A percentile compares a stretch with the other conserved stretches of the same genome.
These are phyloP conservation scores for Pseudomyrmex cubaensis DNA, from an alignment of 1,140 invertebrate genomes.

Conservation along the genomic window DNA sequence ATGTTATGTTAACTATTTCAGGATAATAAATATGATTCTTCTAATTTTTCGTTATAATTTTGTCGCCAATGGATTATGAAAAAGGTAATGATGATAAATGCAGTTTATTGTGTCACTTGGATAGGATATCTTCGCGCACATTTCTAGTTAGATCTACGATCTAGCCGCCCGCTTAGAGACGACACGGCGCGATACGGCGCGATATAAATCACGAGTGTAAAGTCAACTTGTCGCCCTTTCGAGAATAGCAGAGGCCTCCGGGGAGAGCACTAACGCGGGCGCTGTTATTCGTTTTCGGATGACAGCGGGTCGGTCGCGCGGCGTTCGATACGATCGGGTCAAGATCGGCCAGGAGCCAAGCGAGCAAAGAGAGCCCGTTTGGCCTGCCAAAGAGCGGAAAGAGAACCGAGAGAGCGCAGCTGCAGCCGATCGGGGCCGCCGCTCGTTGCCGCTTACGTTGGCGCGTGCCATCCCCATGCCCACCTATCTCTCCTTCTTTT, in stretches of 20 bases:
- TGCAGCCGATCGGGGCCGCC: slow-evolving; percentile 70
- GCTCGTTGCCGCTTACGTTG: slow-evolving; percentile 69
- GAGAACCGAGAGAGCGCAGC: slow-evolving; percentile 74
- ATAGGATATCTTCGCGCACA: slow-evolving; percentile 20
- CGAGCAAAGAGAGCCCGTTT: slow-evolving; percentile 66
- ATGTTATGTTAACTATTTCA: background rate
- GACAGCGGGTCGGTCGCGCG: slow-evolving; percentile 68
- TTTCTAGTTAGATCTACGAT: slow-evolving; percentile 33
- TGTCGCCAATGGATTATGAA: background rate
- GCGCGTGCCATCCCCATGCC: slow-evolving; percentile 81
- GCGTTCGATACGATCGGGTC: slow-evolving; percentile 78
- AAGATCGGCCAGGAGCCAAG: slow-evolving; percentile 74
- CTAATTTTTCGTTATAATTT: background rate
- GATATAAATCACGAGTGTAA: slow-evolving; percentile 64
- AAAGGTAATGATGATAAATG: slow-evolving; percentile 14
- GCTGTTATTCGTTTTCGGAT: slow-evolving; percentile 75
- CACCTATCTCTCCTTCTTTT: slow-evolving; percentile 68
- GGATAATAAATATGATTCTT: background rate
- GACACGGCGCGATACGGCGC: slow-evolving; percentile 20
- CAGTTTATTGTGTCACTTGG: slow-evolving; percentile 3
- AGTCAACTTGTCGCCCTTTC: slow-evolving; percentile 68
- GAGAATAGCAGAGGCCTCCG: slow-evolving; percentile 50
- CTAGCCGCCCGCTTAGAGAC: slow-evolving; percentile 44
- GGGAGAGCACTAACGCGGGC: slow-evolving; percentile 51
- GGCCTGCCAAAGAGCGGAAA: slow-evolving; percentile 70